phyloP scores from a whole-genome alignment of 2,797 vertebrate species.

The Argya squamiceps region DNA sequence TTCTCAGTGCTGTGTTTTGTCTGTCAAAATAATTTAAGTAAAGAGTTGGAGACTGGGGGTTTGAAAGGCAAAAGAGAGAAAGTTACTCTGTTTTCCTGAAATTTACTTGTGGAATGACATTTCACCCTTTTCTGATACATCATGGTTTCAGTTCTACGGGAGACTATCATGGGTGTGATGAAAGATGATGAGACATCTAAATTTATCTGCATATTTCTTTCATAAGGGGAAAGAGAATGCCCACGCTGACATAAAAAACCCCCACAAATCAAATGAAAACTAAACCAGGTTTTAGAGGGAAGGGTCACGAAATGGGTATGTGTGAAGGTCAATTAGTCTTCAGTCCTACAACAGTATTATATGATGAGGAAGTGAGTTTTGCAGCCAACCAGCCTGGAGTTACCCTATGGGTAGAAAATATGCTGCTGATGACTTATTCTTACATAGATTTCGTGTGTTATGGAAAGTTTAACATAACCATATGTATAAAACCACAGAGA shows the following conservation, averaged over 20 bases:
- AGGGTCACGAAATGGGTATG: neutral
- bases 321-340: neutral
- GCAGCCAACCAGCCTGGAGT: neutral
- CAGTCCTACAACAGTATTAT: neutral
- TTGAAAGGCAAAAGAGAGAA: neutral
- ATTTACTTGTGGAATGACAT: neutral
- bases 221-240: neutral
- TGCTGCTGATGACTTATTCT: neutral
- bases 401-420: neutral
- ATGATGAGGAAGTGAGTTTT: neutral
- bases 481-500: slow-evolving; percentile 1
- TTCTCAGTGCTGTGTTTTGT: neutral
- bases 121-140: neutral
- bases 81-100: neutral
- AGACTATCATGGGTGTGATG: neutral
- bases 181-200: neutral
- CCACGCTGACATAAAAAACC: neutral
- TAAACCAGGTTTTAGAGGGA: neutral
- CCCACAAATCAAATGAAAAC: neutral
- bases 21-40: neutral
- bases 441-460: neutral
- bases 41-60: neutral
- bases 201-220: neutral
- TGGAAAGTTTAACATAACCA: neutral
- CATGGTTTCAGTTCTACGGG: neutral